phyloP scores from a whole-genome alignment of 2,888 invertebrate genomes.

The Andrena praecox region DNA sequence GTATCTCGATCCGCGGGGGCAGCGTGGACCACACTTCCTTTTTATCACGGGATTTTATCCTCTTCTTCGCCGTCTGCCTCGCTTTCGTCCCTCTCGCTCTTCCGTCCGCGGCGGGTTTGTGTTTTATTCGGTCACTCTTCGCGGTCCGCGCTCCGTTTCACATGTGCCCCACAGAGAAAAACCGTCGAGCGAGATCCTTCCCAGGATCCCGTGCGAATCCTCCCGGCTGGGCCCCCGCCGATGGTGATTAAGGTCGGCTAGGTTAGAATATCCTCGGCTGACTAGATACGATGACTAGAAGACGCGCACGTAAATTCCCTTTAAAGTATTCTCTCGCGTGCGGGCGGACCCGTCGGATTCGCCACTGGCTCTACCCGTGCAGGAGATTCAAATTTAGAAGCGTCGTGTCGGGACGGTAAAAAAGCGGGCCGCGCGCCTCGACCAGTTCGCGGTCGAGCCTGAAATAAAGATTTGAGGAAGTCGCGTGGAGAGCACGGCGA shows the following conservation, averaged over 20 bases:
- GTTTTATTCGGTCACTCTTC: constrained; percentile 19
- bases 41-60: constrained; percentile 13
- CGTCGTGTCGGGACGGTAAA: constrained; percentile 72
- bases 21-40: constrained; percentile 30
- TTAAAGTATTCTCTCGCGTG: constrained; percentile 76
- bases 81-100: constrained; percentile 6
- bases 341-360: constrained; percentile 64
- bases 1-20: constrained; percentile 16
- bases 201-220: constrained; percentile 34
- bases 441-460: constrained; percentile 77
- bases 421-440: constrained; percentile 76
- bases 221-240: not conserved
- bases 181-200: constrained; percentile 17
- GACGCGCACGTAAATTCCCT: constrained; percentile 70
- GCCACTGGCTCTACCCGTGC: constrained; percentile 52
- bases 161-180: not conserved
- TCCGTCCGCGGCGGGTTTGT: not conserved
- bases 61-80: constrained; percentile 8
- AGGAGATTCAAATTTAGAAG: constrained; percentile 77
- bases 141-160: not conserved
- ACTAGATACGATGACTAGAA: constrained; percentile 80
- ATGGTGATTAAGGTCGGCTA: constrained; percentile 51
- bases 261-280: constrained; percentile 70
- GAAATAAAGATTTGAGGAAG: constrained; percentile 79
- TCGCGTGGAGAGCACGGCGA: constrained; percentile 67